Conservation (phyloP, 2,888 invertebrate genomes). For the Eudasyphora cyanicolor region DNA sequence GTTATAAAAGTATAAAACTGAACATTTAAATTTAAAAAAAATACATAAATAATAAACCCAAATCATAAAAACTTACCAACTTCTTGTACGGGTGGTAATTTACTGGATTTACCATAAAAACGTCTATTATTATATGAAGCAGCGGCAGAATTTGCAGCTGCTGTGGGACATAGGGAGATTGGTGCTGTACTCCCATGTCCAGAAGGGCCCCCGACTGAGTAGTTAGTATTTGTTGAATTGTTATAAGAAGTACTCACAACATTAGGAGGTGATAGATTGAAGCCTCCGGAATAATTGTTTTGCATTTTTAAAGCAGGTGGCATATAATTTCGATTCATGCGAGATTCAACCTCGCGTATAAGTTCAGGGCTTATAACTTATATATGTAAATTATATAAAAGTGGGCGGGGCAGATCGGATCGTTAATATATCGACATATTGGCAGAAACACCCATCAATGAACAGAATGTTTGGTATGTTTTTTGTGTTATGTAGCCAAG, state of each 20-base stretch:
- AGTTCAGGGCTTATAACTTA: slow-evolving; percentile 93
- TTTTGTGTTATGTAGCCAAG: slow-evolving; percentile 67
- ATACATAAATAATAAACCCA: slow-evolving; percentile 41
- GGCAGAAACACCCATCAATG: not conserved
- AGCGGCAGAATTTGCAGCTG: slow-evolving; percentile 69
- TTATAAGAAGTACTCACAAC: slow-evolving; percentile 65
- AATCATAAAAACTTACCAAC: slow-evolving; percentile 83
- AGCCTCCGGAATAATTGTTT: slow-evolving; percentile 77
- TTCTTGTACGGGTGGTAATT: slow-evolving; percentile 87
- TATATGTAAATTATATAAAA: not conserved
- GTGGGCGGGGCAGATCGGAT: not conserved
- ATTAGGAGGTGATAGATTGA: slow-evolving; percentile 76
- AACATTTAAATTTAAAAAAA: slow-evolving; percentile 56
- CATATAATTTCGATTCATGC: slow-evolving; percentile 91
- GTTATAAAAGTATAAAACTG: no score
- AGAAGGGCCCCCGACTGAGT: slow-evolving; percentile 42
- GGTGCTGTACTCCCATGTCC: slow-evolving; percentile 48
- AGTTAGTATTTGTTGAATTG: slow-evolving; percentile 41
- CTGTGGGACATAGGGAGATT: slow-evolving; percentile 48
- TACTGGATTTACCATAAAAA: slow-evolving; percentile 76
- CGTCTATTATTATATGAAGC: slow-evolving; percentile 73
- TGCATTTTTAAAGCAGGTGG: slow-evolving; percentile 85
- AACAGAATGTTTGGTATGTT: slow-evolving; percentile 21
- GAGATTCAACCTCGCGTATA: slow-evolving; percentile 92
- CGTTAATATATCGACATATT: not conserved